phyloP scores from a whole-genome alignment of 2,888 invertebrate species.

The Athalia cordata region DNA sequence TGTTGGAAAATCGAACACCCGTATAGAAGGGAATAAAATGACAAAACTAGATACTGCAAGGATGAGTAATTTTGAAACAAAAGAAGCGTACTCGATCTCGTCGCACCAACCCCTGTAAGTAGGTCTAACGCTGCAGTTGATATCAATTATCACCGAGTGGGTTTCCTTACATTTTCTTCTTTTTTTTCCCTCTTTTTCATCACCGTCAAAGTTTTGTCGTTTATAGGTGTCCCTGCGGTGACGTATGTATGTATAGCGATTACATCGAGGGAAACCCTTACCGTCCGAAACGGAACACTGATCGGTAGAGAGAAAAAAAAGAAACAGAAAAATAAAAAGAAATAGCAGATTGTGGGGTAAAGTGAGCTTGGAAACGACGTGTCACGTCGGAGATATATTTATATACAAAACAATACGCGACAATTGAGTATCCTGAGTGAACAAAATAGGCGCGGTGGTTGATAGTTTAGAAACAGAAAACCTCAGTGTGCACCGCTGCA shows the following conservation, averaged over 20 bases:
- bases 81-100: too few species aligned
- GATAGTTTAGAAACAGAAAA: conserved; percentile 34
- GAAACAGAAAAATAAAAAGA: not conserved
- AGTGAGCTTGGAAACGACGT: conserved; percentile 35
- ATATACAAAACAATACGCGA: not conserved
- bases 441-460: conserved; percentile 21
- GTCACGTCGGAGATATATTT: not conserved
- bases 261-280: conserved; percentile 10
- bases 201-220: not conserved
- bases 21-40: too few species aligned
- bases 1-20: not conserved
- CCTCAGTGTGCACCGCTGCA: not conserved
- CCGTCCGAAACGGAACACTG: conserved; percentile 19
- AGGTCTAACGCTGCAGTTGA: not conserved
- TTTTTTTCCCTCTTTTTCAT: too few species aligned
- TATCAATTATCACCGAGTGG: conserved; percentile 27
- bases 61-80: too few species aligned
- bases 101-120: too few species aligned
- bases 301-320: not conserved
- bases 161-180: too few species aligned
- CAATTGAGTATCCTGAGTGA: conserved; percentile 40
- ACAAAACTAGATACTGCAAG: too few species aligned
- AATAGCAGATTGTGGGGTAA: conserved; percentile 25
- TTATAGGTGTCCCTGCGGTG: conserved; percentile 10
- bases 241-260: conserved; percentile 13